Percentiles rank a stretch among this genome's conserved stretches.
phyloP scores from a whole-genome alignment of 1,140 invertebrate genomes.

The Heliconius melpomene region DNA sequence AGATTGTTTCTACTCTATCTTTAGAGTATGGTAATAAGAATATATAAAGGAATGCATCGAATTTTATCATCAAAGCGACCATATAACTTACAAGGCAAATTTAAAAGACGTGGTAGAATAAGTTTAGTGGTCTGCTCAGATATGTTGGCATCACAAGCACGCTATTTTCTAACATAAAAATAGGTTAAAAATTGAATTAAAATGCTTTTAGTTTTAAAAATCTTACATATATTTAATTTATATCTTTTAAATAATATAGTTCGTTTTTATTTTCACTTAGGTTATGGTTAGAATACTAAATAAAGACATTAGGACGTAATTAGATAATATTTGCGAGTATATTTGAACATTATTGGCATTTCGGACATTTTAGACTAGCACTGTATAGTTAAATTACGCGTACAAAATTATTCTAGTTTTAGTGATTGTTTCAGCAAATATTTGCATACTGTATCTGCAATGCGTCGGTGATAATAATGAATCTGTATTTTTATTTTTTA shows the following conservation, averaged over 20 bases:
- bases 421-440: slow-evolving; percentile 9
- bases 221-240: too few species aligned
- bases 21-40: background rate
- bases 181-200: too few species aligned
- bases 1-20: background rate
- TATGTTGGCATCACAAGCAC: background rate
- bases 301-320: too few species aligned
- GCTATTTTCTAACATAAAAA: too few species aligned
- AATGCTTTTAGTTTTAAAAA: too few species aligned
- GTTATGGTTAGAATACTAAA: too few species aligned
- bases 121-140: background rate
- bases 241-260: too few species aligned
- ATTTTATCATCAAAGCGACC: background rate
- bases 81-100: background rate
- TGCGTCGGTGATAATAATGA: slow-evolving; percentile 1
- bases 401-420: slow-evolving; percentile 11
- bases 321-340: background rate
- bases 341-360: background rate
- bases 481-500: slow-evolving; percentile 3
- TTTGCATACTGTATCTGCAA: slow-evolving; percentile 6
- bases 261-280: too few species aligned
- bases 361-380: background rate
- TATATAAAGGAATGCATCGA: background rate
- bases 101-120: background rate
- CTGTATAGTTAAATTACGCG: slow-evolving; percentile 1